These are phyloP conservation scores for Typhlichthys subterraneus DNA, from an alignment of 2,797 vertebrate species.

Conservation along the genomic window DNA sequence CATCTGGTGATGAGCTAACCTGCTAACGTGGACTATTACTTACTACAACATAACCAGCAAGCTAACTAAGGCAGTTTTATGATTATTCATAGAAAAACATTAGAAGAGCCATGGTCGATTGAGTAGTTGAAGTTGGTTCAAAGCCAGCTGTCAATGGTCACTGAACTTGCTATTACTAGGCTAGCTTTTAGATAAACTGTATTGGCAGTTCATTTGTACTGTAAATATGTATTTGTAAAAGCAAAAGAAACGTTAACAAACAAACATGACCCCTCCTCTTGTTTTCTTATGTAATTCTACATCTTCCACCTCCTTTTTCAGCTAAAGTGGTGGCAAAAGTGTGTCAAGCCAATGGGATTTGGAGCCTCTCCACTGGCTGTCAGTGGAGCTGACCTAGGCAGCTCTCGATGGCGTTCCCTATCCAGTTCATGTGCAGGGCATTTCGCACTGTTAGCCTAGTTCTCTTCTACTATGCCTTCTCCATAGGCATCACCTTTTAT, in stretches of 20 bases:
- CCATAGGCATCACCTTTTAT: conserved; percentile 95
- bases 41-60: not conserved
- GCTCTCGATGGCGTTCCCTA: conserved; percentile 66
- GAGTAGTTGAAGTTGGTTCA: too few species aligned
- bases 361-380: conserved; percentile 28
- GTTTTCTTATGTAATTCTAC: too few species aligned
- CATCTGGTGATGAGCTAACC: not conserved
- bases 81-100: not conserved
- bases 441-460: conserved; percentile 81
- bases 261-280: too few species aligned
- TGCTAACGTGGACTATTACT: not conserved
- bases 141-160: too few species aligned
- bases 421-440: conserved; percentile 75
- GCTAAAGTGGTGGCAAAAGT: not conserved
- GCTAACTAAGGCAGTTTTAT: not conserved
- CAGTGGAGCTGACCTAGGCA: conserved; percentile 17
- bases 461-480: conserved; percentile 89
- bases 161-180: too few species aligned
- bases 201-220: too few species aligned
- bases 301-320: too few species aligned
- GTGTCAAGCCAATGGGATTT: conserved; percentile 16
- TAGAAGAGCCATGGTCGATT: not conserved
- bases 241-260: too few species aligned
- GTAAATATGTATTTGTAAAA: too few species aligned
- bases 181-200: too few species aligned